Evolutionary conservation across 1,140 invertebrate genomes (phyloP), one percentile per base, ranked within the genome.

Genomic region (Pachyrhynchus sulphureomaculatus): DNA sequence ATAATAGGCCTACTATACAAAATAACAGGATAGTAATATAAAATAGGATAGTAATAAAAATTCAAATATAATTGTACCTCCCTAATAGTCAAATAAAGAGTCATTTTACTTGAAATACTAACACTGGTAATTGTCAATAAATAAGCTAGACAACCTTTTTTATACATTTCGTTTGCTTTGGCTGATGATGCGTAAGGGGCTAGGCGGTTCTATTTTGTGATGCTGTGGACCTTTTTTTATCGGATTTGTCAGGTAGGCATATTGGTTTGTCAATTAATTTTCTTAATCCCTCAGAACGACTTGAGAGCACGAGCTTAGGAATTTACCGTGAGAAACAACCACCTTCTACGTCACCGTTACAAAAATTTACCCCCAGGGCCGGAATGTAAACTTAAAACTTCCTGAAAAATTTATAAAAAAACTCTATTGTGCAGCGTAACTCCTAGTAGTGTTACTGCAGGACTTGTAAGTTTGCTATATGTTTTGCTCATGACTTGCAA

Each of bases 251-350:
- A 62, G 60, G 60, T 62, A 62, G 60, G 60, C 52, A 62, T 62
- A 62, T 62, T 56, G 60, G 60, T 55, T 62, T 62, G 60, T 62
- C 60, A 62, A 62, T 62, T 62, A 62, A 62, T 62, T 61, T 62
- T 62, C 51, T 55, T 62, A 62, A 62, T 62, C 60, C 60, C 26
- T 33, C 37, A 44, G 29, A 56, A 62, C 60, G 60, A 48, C 32
- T 55, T 41, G 20, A 41, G 60, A 62, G 60, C 60, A 62, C 60
- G 60, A 62, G 60, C 60, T 62, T 62, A 52, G 45, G 60, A 62
- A 62, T 62, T 52, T 62, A 62, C 52, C 60, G 60, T 62, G 60
- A 62, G 60, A 62, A 62, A 61, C 58, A 59, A 48, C 56, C 56
- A 59, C 55, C 55, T 34, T 49, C 32, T 49, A 29, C 13, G 24